Percentiles rank a stretch among this genome's conserved stretches.
phyloP scores from a whole-genome alignment of 2,797 vertebrate species.

The Scomberomorus guttatus region DNA sequence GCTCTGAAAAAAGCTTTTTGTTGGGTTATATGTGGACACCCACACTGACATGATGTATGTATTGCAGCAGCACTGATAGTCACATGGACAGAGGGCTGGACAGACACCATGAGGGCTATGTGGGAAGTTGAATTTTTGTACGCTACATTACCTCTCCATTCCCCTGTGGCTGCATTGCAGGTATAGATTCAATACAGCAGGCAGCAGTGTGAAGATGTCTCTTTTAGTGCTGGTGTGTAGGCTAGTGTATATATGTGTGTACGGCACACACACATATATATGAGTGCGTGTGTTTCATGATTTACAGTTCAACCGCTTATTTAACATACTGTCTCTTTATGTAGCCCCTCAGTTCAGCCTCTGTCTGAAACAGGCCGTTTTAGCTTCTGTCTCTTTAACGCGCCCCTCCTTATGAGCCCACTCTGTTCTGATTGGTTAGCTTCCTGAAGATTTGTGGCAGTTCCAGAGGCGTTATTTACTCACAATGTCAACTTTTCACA shows the following conservation, averaged over 20 bases:
- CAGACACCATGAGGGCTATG: conserved; percentile 52
- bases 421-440: too few species aligned
- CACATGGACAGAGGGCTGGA: conserved; percentile 44
- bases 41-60: conserved; percentile 17
- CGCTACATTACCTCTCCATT: conserved; percentile 71
- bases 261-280: not conserved
- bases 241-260: conserved; percentile 5
- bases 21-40: not conserved
- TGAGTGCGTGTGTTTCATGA: conserved; percentile 7
- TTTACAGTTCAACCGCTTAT: too few species aligned
- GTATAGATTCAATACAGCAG: conserved; percentile 65
- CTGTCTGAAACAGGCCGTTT: too few species aligned
- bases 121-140: conserved; percentile 63
- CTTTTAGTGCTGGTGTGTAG: conserved; percentile 17
- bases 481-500: too few species aligned
- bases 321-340: too few species aligned
- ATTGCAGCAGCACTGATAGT: conserved; percentile 25
- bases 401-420: too few species aligned
- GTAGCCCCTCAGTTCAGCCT: too few species aligned
- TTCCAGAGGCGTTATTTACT: too few species aligned
- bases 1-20: not conserved
- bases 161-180: conserved; percentile 64
- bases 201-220: conserved; percentile 41
- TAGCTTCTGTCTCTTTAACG: too few species aligned
- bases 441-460: too few species aligned